Conservation (phyloP, 2,797 vertebrate species). For the Molossus molossus region DNA sequence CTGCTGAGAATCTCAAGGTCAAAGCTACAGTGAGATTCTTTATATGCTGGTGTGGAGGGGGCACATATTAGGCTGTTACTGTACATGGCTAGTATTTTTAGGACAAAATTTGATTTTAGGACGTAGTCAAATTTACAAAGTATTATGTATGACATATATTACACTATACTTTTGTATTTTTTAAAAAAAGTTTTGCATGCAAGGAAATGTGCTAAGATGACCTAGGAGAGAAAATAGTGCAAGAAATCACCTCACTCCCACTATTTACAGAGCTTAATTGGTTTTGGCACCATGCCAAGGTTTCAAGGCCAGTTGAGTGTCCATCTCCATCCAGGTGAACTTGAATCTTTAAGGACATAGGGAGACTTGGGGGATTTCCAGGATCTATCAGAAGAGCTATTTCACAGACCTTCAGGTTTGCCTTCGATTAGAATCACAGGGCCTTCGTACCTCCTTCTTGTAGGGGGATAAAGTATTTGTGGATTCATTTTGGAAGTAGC, state of each 20-base stretch:
- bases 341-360: not conserved
- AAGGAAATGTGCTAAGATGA: slow-evolving; percentile 18
- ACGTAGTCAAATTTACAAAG: slow-evolving; percentile 20
- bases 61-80: not conserved
- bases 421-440: not conserved
- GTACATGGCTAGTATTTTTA: slow-evolving; percentile 13
- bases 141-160: not conserved
- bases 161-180: not conserved
- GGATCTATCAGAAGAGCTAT: not conserved
- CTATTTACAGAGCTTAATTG: not conserved
- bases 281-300: not conserved
- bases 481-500: slow-evolving; percentile 26
- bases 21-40: not conserved
- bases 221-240: not conserved
- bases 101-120: slow-evolving; percentile 10
- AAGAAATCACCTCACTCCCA: not conserved
- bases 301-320: not conserved
- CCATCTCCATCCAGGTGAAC: not conserved
- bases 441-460: not conserved
- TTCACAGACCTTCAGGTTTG: not conserved
- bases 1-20: slow-evolving; percentile 32
- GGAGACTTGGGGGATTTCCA: not conserved
- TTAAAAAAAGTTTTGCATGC: not conserved
- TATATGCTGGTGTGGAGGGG: not conserved
- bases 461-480: not conserved